Base-by-base conservation (phyloP, 2,888 invertebrate genomes). In the Amblyjoppa fuscipennis region DNA sequence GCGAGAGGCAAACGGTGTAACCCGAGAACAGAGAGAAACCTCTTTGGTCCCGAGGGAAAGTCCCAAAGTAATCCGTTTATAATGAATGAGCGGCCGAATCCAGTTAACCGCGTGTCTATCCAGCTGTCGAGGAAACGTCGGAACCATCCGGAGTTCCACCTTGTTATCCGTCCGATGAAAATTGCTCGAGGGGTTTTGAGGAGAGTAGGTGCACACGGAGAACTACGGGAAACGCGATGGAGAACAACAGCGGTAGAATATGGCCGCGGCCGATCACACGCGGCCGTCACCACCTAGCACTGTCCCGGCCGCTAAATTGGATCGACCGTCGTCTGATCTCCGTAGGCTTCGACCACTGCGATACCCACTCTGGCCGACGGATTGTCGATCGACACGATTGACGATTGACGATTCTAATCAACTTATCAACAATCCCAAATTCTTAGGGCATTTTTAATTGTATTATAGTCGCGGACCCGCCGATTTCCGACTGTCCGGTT, bases 61-160 rank as follows among this genome's bases (percentile, higher is more conserved):
- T 51, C 38, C 69, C 69, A 78, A 78, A 71, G 71, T 71, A 61
- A 79, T 79, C 71, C 64, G 61, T 70, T 79, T 71, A 79, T 71
- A 71, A 71, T 79, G 70, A 71, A 79, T 79, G 70, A 71, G 64
- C 69, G 38, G 51, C 51, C 38, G 70, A 79, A 71, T 79, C 75
- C 79, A 51, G 75, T 84, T 79, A 84, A 83, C 74, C 79, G 69
- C 61, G 73, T 80, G 83, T 75, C 83, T 61, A 75, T 80, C 83
- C 69, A 38, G 59, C 70, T 80, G 80, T 64, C 74, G 70, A 64
- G 80, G 70, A 69, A 80, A 78, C 34, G 77, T 77, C 64, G 71
- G 70, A 45, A 83, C 38, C 77, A 83, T 45, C 70, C 59, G 28
- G 38, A 79, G 51, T 79, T 79, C 69, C 20, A 68, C 79, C 69